phyloP scores from a whole-genome alignment of 2,113 vertebrate species.

The Odocoileus hemionus region DNA sequence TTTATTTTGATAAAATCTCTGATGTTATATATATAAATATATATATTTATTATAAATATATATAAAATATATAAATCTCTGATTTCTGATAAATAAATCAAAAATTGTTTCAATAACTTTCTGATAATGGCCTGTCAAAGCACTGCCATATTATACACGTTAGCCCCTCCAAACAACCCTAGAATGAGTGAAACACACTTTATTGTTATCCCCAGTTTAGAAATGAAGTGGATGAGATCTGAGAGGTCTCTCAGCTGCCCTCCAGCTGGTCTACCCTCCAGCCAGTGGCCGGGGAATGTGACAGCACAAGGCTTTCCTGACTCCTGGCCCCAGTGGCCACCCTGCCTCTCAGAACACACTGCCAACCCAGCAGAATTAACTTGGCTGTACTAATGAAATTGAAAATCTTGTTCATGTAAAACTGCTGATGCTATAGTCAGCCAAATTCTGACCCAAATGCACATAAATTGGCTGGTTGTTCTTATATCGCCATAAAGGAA shows the following conservation, averaged over 20 bases:
- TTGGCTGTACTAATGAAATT: conserved; percentile 38
- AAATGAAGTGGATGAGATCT: neutral
- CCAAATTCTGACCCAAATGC: conserved; percentile 50
- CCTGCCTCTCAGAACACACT: neutral
- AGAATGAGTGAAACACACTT: neutral
- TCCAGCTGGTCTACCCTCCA: neutral
- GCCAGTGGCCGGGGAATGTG: neutral
- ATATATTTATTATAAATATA: neutral
- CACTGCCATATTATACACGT: neutral
- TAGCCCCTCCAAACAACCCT: neutral
- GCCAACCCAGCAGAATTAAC: conserved; percentile 52
- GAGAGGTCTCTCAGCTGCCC: neutral
- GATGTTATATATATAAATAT: neutral
- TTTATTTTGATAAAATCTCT: neutral
- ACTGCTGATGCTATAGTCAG: conserved; percentile 50
- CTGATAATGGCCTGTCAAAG: neutral
- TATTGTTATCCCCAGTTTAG: neutral
- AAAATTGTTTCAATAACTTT: neutral
- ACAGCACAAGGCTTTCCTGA: neutral
- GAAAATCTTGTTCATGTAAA: conserved; percentile 50
- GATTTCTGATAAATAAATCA: neutral
- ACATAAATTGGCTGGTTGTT: conserved; percentile 28
- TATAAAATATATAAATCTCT: neutral
- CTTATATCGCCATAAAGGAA: neutral
- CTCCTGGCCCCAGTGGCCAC: neutral